Conservation (phyloP, 1,140 invertebrate species). For the Calliphora vicina region DNA sequence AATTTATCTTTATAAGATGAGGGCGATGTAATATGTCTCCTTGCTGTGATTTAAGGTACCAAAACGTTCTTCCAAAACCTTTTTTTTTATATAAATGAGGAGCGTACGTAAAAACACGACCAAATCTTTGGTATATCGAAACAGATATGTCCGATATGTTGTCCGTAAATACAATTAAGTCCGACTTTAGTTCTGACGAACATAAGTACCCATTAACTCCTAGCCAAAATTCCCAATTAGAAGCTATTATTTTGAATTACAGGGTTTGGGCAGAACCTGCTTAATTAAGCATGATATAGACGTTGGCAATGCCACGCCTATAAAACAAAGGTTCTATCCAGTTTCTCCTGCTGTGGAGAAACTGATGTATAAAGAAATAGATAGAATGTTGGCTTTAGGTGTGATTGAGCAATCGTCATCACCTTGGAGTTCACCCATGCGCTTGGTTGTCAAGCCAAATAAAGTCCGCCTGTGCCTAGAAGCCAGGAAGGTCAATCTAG, state of each 20-base stretch:
- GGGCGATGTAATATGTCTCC: too few relatives aligned
- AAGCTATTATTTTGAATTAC: constrained; percentile 1
- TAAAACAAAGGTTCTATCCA: constrained; percentile 40
- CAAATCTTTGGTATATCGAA: too few relatives aligned
- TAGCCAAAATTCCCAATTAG: neutral
- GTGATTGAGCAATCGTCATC: constrained; percentile 42
- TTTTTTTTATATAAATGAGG: too few relatives aligned
- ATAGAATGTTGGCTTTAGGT: constrained; percentile 42
- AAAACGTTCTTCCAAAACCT: too few relatives aligned
- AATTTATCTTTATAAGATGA: too few relatives aligned
- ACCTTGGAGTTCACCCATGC: constrained; percentile 38
- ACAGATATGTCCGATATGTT: too few relatives aligned
- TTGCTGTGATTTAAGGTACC: too few relatives aligned
- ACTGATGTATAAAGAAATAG: constrained; percentile 45
- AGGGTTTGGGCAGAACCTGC: constrained; percentile 23
- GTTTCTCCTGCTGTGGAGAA: constrained; percentile 44
- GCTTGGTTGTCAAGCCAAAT: constrained; percentile 37
- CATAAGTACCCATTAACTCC: neutral
- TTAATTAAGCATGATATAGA: constrained; percentile 24
- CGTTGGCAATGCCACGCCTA: neutral
- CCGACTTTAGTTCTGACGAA: neutral
- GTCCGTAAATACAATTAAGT: too few relatives aligned
- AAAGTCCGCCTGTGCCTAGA: constrained; percentile 49
- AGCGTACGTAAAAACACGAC: too few relatives aligned
- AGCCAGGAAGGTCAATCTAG: constrained; percentile 47